Base-by-base conservation (phyloP, 2,113 vertebrate species). In the Lampris incognitus region DNA sequence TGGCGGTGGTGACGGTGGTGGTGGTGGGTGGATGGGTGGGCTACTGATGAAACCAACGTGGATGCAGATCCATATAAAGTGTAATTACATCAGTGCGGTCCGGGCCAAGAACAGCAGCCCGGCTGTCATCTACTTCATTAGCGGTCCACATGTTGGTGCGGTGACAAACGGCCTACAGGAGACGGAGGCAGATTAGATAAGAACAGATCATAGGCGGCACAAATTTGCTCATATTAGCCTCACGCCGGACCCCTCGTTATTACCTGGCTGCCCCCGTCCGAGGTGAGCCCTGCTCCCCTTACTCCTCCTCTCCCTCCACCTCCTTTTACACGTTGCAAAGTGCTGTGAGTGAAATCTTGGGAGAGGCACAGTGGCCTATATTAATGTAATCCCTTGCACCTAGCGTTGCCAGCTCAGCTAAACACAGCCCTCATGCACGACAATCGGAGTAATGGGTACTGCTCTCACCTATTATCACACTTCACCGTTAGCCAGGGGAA, bases 401-500 rank as follows among this genome's bases (percentile, higher is more conserved):
- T 61, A 48, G 81, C 87, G 61, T 68, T 86, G 91, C 88, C 77
- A 83, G 75, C 89, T 91, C 91, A 92, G 91, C 91, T 89, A 70
- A 66, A 82, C 62, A 6, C 72, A 74, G 79, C 83, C 75, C 78
- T 69, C 72, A 74, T 56, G 52, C 24, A 74, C 69, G 64, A 91
- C 90, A 85, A 87, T 84, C 81, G 86, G 81, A 85, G 82, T 90
- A 90, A 91, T 87, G 76, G 86, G 72, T 66, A 69, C 72, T 2
- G 74, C 85, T 79, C 83, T 77, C 52, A 58, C 54, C 69, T 77
- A 87, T 89, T 87, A 88, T 85, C 82, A 70, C 69, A 56, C 70
- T 83, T 86, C 83, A 60, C 81, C 24, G 80, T 85, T 77, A 73
- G 83, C 82, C 64, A 24, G 81, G 46, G 66, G 74, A 76, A 83